Evolutionary conservation across 2,113 vertebrate genomes (phyloP), one percentile per base, ranked within the genome.

Genomic region (Pagrus major): DNA sequence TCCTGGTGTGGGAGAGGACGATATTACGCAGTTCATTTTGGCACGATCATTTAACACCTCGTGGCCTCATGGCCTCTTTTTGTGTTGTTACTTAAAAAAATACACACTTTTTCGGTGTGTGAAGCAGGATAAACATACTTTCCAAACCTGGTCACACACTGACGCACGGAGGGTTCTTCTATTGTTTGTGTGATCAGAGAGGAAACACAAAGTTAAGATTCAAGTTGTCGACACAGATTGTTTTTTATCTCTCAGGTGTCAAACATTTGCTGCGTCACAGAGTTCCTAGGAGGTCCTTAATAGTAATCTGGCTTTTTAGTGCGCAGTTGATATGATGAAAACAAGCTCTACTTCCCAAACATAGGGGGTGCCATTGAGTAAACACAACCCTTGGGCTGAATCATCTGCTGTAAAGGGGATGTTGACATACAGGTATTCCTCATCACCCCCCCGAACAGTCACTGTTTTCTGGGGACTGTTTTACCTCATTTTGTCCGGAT

Each of bases 321-420:
- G 91, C 93, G 93, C 92, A 94, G 92, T 94, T 91, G 76, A 86
- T 84, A 85, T 83, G 86, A 88, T 85, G 84, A 93, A 93, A 93
- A 94, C 88, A 90, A 87, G 81, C 29, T 56, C 27, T 31, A 8
- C 47, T 76, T 73, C 70, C 52, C 44, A 60, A 75, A 39, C 67
- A 58, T 52, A 88, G 91, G 86, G 86, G 93, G 88, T 54, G 89
- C 92, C 86, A 25, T 82, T 76, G 84, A 79, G 82, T n/a, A 55
- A n/a, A 23, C 52, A 33, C 33, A 51, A 12, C 59, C 11, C 20
- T 15, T 31, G 49, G 20, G n/a, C 35, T 70, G 33, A 63, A 68
- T 84, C 67, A 56, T 84, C 66, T 25, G 44, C 47, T 86, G 42
- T 25, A 16, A 29, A 56, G 61, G n/a, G 44, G 86, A 83, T 82